A percentile compares a stretch with the other conserved stretches of the same genome.
These are phyloP conservation scores for Drosophila yooni DNA, from an alignment of 2,888 invertebrate species.

Conservation along the genomic window DNA sequence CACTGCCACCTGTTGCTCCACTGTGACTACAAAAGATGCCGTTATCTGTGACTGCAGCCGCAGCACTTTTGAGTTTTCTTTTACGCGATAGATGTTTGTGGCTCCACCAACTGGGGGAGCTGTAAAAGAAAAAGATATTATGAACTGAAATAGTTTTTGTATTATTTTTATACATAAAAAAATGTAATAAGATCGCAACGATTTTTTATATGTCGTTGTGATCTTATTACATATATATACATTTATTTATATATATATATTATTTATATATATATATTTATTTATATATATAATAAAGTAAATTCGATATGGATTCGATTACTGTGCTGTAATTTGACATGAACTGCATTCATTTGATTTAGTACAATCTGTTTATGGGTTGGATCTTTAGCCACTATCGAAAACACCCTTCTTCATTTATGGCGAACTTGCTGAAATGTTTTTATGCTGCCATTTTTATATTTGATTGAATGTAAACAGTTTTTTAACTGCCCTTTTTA, in stretches of 20 bases:
- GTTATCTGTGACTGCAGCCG: conserved; percentile 32
- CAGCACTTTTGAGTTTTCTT: conserved; percentile 54
- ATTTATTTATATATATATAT: not conserved
- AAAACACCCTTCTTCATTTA: not conserved
- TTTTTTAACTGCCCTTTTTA: not conserved
- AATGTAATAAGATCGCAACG: not conserved
- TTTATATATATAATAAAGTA: not conserved
- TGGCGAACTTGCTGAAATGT: not conserved
- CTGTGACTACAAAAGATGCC: conserved; percentile 51
- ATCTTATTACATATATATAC: too few relatives aligned
- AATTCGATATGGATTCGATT: not conserved
- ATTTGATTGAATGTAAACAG: not conserved
- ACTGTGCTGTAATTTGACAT: not conserved
- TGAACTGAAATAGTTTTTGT: not conserved
- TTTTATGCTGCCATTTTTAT: not conserved
- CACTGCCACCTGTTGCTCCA: conserved; percentile 57
- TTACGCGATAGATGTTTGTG: not conserved
- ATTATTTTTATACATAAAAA: not conserved
- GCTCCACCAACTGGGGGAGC: not conserved
- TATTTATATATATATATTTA: not conserved
- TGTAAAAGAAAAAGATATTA: not conserved
- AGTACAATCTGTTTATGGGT: not conserved
- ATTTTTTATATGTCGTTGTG: not conserved
- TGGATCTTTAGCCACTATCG: not conserved
- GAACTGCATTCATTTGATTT: not conserved